A percentile compares a stretch with the other conserved stretches of the same genome.
Conservation (phyloP, 2,888 invertebrate species). For the Xiphydria camelus region DNA sequence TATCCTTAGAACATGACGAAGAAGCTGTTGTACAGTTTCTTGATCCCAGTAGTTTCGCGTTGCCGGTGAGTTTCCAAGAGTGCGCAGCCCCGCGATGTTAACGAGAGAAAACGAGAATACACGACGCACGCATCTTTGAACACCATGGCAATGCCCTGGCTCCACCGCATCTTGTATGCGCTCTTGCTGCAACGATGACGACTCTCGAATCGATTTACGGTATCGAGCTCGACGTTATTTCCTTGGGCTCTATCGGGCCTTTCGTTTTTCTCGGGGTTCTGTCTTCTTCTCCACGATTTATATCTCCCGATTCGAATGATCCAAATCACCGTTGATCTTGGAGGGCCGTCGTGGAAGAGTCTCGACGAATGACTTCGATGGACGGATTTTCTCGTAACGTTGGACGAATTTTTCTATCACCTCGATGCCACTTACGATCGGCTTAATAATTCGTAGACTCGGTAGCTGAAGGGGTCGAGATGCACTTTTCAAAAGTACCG, state of each 20-base stretch:
- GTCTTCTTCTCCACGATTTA: not conserved
- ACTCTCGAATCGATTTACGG: not conserved
- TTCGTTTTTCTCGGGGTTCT: not conserved
- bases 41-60: constrained; percentile 81
- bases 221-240: not conserved
- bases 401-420: too few relatives aligned
- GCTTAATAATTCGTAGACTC: too few relatives aligned
- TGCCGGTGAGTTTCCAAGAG: constrained; percentile 81
- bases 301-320: too few relatives aligned
- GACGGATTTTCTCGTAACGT: too few relatives aligned
- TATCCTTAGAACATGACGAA: constrained; percentile 80
- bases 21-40: constrained; percentile 85
- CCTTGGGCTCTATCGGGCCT: too few relatives aligned
- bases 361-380: too few relatives aligned
- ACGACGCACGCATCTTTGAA: constrained; percentile 56
- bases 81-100: constrained; percentile 60
- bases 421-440: too few relatives aligned
- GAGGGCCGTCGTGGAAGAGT: too few relatives aligned
- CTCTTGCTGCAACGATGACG: too few relatives aligned
- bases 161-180: constrained; percentile 33
- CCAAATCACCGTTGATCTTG: too few relatives aligned
- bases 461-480: too few relatives aligned
- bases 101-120: constrained; percentile 54
- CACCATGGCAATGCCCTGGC: constrained; percentile 53
- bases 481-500: too few relatives aligned